phyloP scores from a whole-genome alignment of 2,888 invertebrate genomes.

The Eupelmus urozonus region DNA sequence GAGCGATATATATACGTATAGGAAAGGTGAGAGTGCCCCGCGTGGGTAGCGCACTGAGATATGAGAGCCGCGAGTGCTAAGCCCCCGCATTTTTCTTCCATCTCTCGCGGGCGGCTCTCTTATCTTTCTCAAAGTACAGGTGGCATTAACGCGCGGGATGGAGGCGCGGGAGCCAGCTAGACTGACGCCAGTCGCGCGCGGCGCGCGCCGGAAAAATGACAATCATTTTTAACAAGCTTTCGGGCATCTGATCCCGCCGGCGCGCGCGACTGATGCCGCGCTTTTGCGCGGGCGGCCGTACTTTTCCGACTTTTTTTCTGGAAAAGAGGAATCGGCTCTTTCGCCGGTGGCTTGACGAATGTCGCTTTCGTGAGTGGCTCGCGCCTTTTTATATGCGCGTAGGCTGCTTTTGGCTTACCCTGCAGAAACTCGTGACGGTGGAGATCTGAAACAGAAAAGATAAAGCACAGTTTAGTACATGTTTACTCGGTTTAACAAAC shows the following conservation, averaged over 20 bases:
- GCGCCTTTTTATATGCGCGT: too few relatives aligned
- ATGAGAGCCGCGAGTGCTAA: too few relatives aligned
- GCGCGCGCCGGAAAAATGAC: slow-evolving; percentile 60
- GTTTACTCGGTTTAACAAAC: too few relatives aligned
- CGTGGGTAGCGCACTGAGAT: too few relatives aligned
- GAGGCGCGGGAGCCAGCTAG: not conserved
- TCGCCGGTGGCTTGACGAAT: too few relatives aligned
- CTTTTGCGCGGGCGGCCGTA: too few relatives aligned
- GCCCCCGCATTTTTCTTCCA: slow-evolving; percentile 32
- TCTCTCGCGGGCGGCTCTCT: slow-evolving; percentile 5
- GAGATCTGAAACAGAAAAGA: slow-evolving; percentile 88
- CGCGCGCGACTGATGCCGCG: too few relatives aligned
- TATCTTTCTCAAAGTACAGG: slow-evolving; percentile 13
- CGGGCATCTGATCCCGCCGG: slow-evolving; percentile 40
- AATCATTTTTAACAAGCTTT: slow-evolving; percentile 62
- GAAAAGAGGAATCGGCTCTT: too few relatives aligned
- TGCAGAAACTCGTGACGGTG: slow-evolving; percentile 90
- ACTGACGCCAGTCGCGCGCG: not conserved
- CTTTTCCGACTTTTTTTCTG: not conserved
- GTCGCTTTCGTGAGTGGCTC: too few relatives aligned
- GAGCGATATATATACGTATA: too few relatives aligned
- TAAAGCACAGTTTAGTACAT: too few relatives aligned
- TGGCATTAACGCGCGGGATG: slow-evolving; percentile 4
- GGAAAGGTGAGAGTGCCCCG: too few relatives aligned
- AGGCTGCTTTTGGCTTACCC: slow-evolving; percentile 83